Evolutionary conservation across 2,888 invertebrate species (phyloP), one percentile per base, ranked within the genome.

Genomic region (Poecilus cupreus): DNA sequence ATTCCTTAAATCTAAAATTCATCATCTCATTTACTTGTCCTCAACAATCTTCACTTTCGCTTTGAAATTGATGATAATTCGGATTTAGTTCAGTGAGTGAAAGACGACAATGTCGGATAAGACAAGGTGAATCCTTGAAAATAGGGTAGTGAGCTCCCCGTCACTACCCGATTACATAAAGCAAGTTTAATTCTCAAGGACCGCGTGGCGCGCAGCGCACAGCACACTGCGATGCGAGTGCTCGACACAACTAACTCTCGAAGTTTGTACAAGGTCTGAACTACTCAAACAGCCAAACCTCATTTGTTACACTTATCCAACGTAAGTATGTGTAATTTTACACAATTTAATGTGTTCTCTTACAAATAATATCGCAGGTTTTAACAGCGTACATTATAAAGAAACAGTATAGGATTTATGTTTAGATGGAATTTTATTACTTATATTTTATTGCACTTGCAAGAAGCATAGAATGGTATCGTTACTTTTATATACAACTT

Each of bases 1-100:
- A n/a, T n/a, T n/a, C n/a, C n/a, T n/a, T n/a, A n/a, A n/a, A n/a
- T n/a, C n/a, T n/a, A n/a, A n/a, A n/a, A n/a, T n/a, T n/a, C n/a
- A n/a, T n/a, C n/a, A n/a, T n/a, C n/a, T n/a, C n/a, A n/a, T n/a
- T n/a, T n/a, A n/a, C 32, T 32, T 32, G 32, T 32, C 43, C 1
- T 0, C 11, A 43, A 11, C 11, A 43, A n/a, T 43, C 43, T 43
- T 43, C 43, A 10, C 43, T 11, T 43, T 43, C 2, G 5, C n/a
- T 60, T 11, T 60, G 24, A 26, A 57, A 60, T 60, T 60, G 60
- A 60, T 60, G 60, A 60, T 60, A 60, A 60, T 60, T n/a, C 60
- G 60, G 60, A 60, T 60, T 43, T 26, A 26, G 60, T 13, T 43
- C n/a, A 24, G 13, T 60, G 60, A 60, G 60, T 54, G 54, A 54